These are phyloP conservation scores for Drosophila teissieri DNA, from an alignment of 1,140 invertebrate species.

Conservation along the genomic window DNA sequence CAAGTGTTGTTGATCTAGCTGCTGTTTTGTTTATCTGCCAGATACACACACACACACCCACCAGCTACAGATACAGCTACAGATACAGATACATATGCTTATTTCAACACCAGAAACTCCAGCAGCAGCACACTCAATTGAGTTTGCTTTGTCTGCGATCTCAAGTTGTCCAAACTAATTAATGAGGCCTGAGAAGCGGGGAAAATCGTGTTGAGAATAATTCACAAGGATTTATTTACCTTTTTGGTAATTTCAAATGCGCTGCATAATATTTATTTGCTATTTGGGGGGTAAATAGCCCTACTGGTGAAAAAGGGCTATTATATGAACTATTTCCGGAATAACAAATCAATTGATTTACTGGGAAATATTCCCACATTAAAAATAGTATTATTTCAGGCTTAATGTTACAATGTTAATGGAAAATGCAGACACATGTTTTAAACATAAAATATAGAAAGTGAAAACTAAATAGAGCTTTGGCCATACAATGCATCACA, in stretches of 20 bases:
- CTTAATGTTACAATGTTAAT: too few relatives aligned
- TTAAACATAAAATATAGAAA: background rate
- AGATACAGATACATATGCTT: background rate
- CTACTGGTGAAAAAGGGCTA: too few relatives aligned
- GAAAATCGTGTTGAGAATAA: background rate
- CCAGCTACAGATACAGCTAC: background rate
- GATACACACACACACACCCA: slow-evolving; percentile 23
- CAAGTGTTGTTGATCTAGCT: slow-evolving; percentile 51
- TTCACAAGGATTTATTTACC: background rate
- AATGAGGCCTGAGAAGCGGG: background rate
- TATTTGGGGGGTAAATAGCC: background rate
- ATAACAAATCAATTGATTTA: background rate
- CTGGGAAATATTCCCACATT: too few relatives aligned
- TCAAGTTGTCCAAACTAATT: slow-evolving; percentile 18
- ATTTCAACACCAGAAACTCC: slow-evolving; percentile 31
- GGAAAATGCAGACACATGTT: too few relatives aligned
- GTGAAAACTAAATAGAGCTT: background rate
- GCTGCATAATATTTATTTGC: slow-evolving; percentile 6
- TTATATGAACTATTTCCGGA: too few relatives aligned
- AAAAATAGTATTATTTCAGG: too few relatives aligned
- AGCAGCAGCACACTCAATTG: slow-evolving; percentile 20
- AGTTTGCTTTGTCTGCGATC: slow-evolving; percentile 26
- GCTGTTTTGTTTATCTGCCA: slow-evolving; percentile 51
- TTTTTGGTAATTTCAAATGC: background rate
- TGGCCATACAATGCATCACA: slow-evolving; percentile 17